Conservation (phyloP, 1,140 invertebrate species). For the Dendrolimus kikuchii region DNA sequence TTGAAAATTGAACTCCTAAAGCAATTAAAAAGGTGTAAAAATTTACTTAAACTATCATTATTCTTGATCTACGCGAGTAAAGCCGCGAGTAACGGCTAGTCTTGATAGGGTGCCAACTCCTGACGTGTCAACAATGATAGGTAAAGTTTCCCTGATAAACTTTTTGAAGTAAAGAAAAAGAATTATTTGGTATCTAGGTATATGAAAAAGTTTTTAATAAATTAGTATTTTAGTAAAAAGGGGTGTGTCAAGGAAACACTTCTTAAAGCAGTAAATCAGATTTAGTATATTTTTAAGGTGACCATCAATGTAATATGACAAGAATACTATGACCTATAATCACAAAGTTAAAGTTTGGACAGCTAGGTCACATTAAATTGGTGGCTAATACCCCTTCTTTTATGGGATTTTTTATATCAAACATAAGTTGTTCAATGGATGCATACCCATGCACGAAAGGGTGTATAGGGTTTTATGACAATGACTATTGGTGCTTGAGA, state of each 20-base stretch:
- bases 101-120: too few relatives aligned
- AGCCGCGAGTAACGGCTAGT: too few relatives aligned
- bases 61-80: too few relatives aligned
- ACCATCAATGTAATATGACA: conserved; percentile 15
- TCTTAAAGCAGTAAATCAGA: conserved; percentile 33
- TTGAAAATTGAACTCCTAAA: too few relatives aligned
- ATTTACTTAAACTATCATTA: too few relatives aligned
- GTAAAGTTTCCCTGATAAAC: too few relatives aligned
- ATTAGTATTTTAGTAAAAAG: conserved; percentile 2
- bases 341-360: not conserved
- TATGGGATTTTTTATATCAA: conserved; percentile 23
- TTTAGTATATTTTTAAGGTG: conserved; percentile 26
- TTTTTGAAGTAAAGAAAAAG: too few relatives aligned
- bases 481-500: not conserved
- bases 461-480: conserved; percentile 23
- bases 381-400: conserved; percentile 12
- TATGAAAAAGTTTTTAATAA: too few relatives aligned
- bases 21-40: too few relatives aligned
- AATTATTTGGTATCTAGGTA: too few relatives aligned
- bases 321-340: conserved; percentile 10
- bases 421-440: conserved; percentile 31
- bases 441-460: conserved; percentile 31
- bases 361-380: conserved; percentile 15
- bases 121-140: too few relatives aligned
- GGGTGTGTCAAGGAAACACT: conserved; percentile 14